Percentiles rank a stretch among this genome's conserved stretches.
Evolutionary conservation across 2,797 vertebrate genomes (phyloP).

Genomic region (Myripristis jacobus): DNA sequence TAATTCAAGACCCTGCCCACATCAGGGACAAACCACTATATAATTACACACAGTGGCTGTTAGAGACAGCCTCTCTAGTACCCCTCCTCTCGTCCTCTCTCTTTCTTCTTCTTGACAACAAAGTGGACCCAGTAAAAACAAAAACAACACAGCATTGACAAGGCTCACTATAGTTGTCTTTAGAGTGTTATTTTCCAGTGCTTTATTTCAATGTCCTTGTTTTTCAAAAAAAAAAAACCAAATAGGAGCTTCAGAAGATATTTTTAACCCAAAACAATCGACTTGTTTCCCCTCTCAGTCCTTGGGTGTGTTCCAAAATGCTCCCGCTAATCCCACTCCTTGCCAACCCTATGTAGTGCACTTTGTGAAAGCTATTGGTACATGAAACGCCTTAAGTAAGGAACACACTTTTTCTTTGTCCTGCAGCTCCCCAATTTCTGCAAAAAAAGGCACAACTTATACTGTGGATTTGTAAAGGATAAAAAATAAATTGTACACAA

Average conservation of each 20-base stretch:
- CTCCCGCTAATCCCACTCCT: slow-evolving; percentile 6
- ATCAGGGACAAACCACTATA: slow-evolving; percentile 80
- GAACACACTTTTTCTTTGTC: slow-evolving; percentile 70
- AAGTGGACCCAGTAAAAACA: slow-evolving; percentile 50
- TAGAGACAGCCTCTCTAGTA: slow-evolving; percentile 48
- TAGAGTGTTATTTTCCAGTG: slow-evolving; percentile 62
- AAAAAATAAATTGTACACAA: slow-evolving; percentile 65
- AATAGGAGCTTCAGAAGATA: slow-evolving; percentile 67
- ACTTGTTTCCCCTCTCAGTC: slow-evolving; percentile 41
- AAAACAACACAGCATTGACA: slow-evolving; percentile 33
- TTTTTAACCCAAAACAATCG: slow-evolving; percentile 64
- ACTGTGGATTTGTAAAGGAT: slow-evolving; percentile 81
- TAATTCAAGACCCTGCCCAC: slow-evolving; percentile 41
- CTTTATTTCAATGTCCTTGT: slow-evolving; percentile 70
- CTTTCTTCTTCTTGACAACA: slow-evolving; percentile 39
- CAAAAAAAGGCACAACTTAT: slow-evolving; percentile 79
- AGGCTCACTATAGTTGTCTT: slow-evolving; percentile 50
- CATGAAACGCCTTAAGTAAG: slow-evolving; percentile 84
- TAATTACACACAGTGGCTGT: slow-evolving; percentile 61
- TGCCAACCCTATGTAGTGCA: slow-evolving; percentile 71
- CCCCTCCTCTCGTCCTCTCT: slow-evolving; percentile 43
- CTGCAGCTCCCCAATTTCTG: slow-evolving; percentile 57
- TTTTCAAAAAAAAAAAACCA: slow-evolving; percentile 56
- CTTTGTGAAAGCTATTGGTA: slow-evolving; percentile 83
- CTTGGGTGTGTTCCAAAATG: slow-evolving; percentile 69